Conservation (phyloP, 2,113 vertebrate species). For the Scomber japonicus region DNA sequence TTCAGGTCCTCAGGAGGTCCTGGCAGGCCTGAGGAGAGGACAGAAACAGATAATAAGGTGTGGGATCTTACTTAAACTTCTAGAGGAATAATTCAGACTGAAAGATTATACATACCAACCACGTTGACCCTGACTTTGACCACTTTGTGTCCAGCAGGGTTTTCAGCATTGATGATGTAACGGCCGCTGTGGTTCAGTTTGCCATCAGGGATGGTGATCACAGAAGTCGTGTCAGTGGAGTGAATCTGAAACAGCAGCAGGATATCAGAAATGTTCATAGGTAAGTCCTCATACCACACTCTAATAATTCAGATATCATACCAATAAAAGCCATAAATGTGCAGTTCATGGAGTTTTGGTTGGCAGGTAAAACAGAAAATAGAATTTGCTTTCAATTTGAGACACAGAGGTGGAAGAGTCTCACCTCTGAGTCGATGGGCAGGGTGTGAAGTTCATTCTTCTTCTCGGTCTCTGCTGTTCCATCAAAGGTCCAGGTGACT, state of each 20-base stretch:
- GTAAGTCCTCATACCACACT: no score
- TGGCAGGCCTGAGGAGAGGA: slow-evolving; percentile 87
- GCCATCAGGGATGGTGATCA: slow-evolving; percentile 88
- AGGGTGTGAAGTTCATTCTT: slow-evolving; percentile 94
- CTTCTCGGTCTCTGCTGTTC: slow-evolving; percentile 89
- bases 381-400: no score
- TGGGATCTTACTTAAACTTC: background rate
- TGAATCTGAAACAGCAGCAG: slow-evolving; percentile 77
- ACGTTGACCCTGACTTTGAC: slow-evolving; percentile 92
- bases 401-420: background rate
- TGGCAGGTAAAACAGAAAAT: no score
- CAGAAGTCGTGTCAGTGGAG: slow-evolving; percentile 89
- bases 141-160: slow-evolving; percentile 94
- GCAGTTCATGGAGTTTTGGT: no score
- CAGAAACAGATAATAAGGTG: no score
- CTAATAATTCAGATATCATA: no score
- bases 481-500: slow-evolving; percentile 95
- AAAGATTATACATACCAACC: slow-evolving; percentile 86
- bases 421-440: slow-evolving; percentile 92
- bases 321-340: no score
- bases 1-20: slow-evolving; percentile 94
- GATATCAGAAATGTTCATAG: no score
- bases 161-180: slow-evolving; percentile 95
- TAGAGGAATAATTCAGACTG: background rate
- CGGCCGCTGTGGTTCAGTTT: slow-evolving; percentile 92